Conservation (phyloP, 1,140 invertebrate species). For the Melanaphis sacchari region DNA sequence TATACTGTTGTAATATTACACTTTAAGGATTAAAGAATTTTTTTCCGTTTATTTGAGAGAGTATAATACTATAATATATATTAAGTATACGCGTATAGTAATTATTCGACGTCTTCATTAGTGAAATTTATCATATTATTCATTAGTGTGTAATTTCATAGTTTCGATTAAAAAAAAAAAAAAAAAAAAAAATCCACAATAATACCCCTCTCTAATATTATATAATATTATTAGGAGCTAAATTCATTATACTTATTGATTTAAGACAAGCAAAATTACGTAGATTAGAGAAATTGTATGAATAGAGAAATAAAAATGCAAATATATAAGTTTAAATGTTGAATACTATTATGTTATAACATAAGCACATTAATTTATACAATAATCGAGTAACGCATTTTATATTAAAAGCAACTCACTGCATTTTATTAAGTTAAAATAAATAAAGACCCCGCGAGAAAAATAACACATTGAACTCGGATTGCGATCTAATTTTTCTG, state of each 20-base stretch:
- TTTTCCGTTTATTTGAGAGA: background rate
- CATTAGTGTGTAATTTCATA: background rate
- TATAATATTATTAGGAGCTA: background rate
- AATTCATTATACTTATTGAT: background rate
- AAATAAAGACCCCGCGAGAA: background rate
- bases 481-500: background rate
- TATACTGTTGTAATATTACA: background rate
- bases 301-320: too few species aligned
- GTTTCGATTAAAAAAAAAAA: background rate
- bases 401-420: too few species aligned
- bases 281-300: background rate
- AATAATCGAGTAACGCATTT: background rate
- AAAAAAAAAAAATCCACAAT: background rate
- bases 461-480: constrained; percentile 21
- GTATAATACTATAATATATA: background rate
- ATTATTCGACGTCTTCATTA: background rate
- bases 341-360: background rate
- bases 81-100: background rate
- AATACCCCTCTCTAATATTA: background rate
- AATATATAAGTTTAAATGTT: background rate
- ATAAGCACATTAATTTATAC: background rate
- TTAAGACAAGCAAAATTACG: background rate
- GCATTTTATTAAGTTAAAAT: background rate
- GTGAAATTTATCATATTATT: background rate
- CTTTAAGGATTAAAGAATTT: background rate